phyloP scores from a whole-genome alignment of 2,888 invertebrate species.

The Celastrina argiolus region DNA sequence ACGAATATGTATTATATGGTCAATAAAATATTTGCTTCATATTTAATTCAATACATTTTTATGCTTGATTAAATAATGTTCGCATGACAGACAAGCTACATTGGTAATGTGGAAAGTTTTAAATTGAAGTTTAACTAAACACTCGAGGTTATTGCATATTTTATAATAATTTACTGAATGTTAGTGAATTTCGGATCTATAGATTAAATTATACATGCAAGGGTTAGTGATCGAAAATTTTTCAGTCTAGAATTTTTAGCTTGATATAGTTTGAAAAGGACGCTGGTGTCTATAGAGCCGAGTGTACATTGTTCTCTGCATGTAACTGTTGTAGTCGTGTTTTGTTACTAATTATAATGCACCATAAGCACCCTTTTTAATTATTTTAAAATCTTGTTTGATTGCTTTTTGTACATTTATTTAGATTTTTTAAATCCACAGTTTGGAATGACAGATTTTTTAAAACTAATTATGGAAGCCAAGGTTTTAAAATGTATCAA shows the following conservation, averaged over 20 bases:
- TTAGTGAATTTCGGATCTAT: constrained; percentile 8
- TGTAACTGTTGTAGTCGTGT: constrained; percentile 8
- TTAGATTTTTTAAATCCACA: neutral
- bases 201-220: neutral
- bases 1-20: neutral
- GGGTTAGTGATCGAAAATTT: neutral
- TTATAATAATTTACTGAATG: neutral
- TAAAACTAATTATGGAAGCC: neutral
- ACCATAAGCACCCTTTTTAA: neutral
- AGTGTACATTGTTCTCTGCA: constrained; percentile 6
- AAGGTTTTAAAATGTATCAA: neutral
- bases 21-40: constrained; percentile 6
- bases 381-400: neutral
- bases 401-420: neutral
- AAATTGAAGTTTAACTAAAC: constrained; percentile 3
- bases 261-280: neutral
- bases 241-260: constrained; percentile 7
- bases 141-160: neutral
- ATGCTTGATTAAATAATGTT: neutral
- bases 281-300: neutral
- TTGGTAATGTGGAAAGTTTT: constrained; percentile 6
- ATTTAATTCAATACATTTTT: neutral
- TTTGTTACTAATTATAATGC: constrained; percentile 16
- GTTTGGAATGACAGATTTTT: constrained; percentile 1
- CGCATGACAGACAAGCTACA: neutral